Evolutionary conservation across 2,888 invertebrate genomes (phyloP), one percentile per base, ranked within the genome.

Genomic region (Luffia ferchaultella): DNA sequence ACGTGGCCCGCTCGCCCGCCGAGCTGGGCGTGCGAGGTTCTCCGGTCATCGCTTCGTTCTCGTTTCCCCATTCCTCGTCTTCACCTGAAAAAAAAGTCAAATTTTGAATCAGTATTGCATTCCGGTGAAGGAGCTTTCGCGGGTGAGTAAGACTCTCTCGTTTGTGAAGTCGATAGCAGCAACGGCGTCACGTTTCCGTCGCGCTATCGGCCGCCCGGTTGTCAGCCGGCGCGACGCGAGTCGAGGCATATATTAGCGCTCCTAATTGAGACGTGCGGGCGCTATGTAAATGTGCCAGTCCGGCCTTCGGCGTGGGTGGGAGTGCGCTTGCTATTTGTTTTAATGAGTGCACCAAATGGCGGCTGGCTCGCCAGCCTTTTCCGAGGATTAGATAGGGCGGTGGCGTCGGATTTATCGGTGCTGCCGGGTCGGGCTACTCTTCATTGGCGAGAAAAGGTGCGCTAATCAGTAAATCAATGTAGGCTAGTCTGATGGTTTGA

Each of bases 21-120:
- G 82, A 80, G 74, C 79, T 80, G 60, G 80, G 79, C 66, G 79
- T 78, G 64, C 76, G 79, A 67, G 82, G 79, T 77, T 83, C 82
- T 71, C 71, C 80, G 63, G 80, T 76, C 83, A 85, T 85, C 67
- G 83, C 80, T 69, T 87, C 86, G 71, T 77, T 83, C 71, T 86
- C 86, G 77, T 82, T 78, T 79, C 85, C 85, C 88, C 88, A 87
- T 85, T 87, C 87, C 84, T 87, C 87, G 78, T 86, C 87, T 75
- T 88, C 88, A 76, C 88, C 88, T 88, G 86, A 52, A 86, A 87
- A 62, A 65, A 65, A 55, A 43, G 17, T 12, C 2, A 7, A 16
- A 17, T 41, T 20, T n/a, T 16, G 17, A 20, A 42, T 42, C n/a
- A 17, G 30, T 48, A 7, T 30, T 12, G 30, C 30, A 7, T 30